These are phyloP conservation scores for Eurytoma adleriae DNA, from an alignment of 2,888 invertebrate genomes.

Conservation along the genomic window DNA sequence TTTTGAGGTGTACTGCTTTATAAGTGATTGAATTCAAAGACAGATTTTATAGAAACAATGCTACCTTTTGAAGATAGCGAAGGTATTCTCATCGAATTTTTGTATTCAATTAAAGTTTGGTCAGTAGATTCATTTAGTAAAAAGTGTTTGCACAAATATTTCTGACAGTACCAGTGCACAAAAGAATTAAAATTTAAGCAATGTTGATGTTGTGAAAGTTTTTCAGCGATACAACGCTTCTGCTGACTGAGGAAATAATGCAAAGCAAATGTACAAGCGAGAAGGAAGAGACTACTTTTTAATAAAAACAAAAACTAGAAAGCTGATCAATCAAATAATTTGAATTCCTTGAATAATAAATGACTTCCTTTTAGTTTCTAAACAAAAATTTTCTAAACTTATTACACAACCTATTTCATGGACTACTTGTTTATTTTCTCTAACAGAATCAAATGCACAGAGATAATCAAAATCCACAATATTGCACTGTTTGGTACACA, in stretches of 20 bases:
- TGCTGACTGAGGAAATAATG: conserved; percentile 21
- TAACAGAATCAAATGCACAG: background rate
- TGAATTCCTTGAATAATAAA: background rate
- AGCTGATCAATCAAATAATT: background rate
- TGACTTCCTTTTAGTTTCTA: background rate
- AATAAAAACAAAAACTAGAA: conserved; percentile 3
- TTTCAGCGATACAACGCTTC: conserved; percentile 5
- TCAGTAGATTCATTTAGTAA: too few relatives aligned
- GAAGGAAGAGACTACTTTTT: background rate
- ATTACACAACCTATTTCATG: background rate
- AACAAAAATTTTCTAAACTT: background rate
- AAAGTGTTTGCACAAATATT: too few relatives aligned
- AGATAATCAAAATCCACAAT: background rate
- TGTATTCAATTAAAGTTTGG: too few relatives aligned
- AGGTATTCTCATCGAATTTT: too few relatives aligned
- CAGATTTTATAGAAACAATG: too few relatives aligned
- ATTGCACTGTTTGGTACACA: background rate
- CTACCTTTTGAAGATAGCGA: too few relatives aligned
- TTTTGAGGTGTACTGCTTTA: too few relatives aligned
- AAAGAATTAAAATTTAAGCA: conserved; percentile 2
- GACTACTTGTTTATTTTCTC: background rate
- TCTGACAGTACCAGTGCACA: background rate
- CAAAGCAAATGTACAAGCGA: background rate
- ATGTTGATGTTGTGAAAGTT: conserved; percentile 14
- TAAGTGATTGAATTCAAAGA: too few relatives aligned